A percentile compares a stretch with the other conserved stretches of the same genome.
Conservation (phyloP, 2,113 vertebrate genomes). For the Sphyrna mokarran region DNA sequence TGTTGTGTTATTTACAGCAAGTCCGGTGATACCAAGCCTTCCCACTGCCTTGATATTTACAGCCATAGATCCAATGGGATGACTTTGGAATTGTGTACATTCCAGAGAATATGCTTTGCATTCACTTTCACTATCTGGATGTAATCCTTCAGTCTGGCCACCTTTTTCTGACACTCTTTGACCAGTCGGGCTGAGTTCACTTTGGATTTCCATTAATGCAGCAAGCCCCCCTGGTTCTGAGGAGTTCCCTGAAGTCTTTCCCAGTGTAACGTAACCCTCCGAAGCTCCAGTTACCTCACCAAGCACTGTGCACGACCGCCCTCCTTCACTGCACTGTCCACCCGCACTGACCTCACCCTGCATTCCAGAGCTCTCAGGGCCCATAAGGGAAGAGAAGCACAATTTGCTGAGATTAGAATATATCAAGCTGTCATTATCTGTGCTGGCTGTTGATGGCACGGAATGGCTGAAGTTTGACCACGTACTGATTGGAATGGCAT, state of each 20-base stretch:
- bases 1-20: neutral
- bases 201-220: neutral
- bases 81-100: neutral
- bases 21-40: neutral
- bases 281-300: neutral
- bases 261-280: neutral
- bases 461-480: neutral
- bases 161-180: neutral
- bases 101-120: neutral
- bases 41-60: neutral
- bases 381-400: neutral
- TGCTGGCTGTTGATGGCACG: neutral
- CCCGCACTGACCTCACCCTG: no score
- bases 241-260: neutral
- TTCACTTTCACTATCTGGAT: neutral
- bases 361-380: no score
- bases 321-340: neutral
- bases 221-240: neutral
- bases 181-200: neutral
- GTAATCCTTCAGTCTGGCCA: neutral
- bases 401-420: neutral
- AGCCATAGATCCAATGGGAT: neutral
- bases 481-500: neutral
- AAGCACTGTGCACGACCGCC: no score
- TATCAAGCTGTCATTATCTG: neutral